Evolutionary conservation across 2,888 invertebrate species (phyloP).

Genomic region (Ditula angustiorana): DNA sequence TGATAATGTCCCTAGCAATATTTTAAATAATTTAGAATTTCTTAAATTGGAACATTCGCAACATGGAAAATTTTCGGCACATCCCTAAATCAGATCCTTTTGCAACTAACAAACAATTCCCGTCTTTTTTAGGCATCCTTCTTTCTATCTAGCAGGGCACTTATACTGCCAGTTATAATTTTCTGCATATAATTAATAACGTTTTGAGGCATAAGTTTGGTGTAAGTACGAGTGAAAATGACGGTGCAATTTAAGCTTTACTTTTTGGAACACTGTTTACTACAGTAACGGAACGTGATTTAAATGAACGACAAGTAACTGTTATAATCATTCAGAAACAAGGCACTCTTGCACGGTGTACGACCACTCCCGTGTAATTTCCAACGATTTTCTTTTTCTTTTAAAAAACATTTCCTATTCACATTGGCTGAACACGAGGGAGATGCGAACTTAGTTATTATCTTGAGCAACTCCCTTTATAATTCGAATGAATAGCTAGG

Average conservation of each 20-base stretch:
- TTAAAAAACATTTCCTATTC: conserved; percentile 46
- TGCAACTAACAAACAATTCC: too few species aligned
- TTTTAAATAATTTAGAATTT: too few species aligned
- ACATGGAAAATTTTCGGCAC: too few species aligned
- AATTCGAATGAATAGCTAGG: neutral
- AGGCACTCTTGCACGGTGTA: conserved; percentile 38
- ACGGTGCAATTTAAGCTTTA: neutral
- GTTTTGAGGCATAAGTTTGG: too few species aligned
- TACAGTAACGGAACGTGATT: conserved; percentile 21
- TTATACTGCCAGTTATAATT: too few species aligned
- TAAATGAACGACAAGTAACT: conserved; percentile 25
- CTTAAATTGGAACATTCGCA: too few species aligned
- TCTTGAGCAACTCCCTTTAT: conserved; percentile 9
- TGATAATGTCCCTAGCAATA: too few species aligned
- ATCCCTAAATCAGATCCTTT: too few species aligned
- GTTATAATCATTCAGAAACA: conserved; percentile 27
- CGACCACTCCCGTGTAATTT: conserved; percentile 58
- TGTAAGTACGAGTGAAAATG: too few species aligned
- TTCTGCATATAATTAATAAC: too few species aligned
- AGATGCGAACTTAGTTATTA: conserved; percentile 26
- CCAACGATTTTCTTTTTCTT: conserved; percentile 52
- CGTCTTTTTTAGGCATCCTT: too few species aligned
- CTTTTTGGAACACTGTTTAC: conserved; percentile 9
- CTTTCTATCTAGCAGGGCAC: too few species aligned
- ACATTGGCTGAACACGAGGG: conserved; percentile 40